A percentile compares a stretch with the other conserved stretches of the same genome.
Evolutionary conservation across 1,140 invertebrate species (phyloP).

Genomic region (Hydropsyche tenuis): DNA sequence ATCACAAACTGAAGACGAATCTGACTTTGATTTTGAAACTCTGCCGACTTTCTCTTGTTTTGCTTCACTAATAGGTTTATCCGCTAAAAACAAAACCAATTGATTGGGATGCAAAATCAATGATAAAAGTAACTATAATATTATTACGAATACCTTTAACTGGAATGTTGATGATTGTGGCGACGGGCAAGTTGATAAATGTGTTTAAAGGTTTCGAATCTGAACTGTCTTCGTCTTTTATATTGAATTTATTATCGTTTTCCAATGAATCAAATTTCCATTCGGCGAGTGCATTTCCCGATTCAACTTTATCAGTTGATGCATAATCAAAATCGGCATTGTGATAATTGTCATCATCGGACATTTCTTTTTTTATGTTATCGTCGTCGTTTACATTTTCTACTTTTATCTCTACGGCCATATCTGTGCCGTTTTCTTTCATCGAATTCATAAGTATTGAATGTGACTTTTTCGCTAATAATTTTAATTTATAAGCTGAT

Average conservation of each 20-base stretch:
- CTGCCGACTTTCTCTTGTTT: background rate
- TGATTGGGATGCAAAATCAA: background rate
- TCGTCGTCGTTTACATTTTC: background rate
- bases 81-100: background rate
- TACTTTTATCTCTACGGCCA: background rate
- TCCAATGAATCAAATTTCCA: background rate
- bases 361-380: background rate
- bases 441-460: background rate
- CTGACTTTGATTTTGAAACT: background rate
- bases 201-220: too few relatives aligned
- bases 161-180: too few relatives aligned
- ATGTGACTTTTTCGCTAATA: slow-evolving; percentile 26
- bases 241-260: too few relatives aligned
- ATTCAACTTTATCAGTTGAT: background rate
- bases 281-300: background rate
- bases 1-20: slow-evolving; percentile 33
- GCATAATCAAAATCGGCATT: background rate
- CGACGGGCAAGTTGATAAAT: background rate
- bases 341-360: background rate
- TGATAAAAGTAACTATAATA: background rate
- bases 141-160: background rate
- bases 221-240: too few relatives aligned
- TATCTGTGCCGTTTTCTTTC: background rate
- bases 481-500: slow-evolving; percentile 30
- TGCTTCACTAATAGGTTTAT: background rate